Evolutionary conservation across 2,888 invertebrate genomes (phyloP), one percentile per base, ranked within the genome.

Genomic region (Lathronympha strigana): DNA sequence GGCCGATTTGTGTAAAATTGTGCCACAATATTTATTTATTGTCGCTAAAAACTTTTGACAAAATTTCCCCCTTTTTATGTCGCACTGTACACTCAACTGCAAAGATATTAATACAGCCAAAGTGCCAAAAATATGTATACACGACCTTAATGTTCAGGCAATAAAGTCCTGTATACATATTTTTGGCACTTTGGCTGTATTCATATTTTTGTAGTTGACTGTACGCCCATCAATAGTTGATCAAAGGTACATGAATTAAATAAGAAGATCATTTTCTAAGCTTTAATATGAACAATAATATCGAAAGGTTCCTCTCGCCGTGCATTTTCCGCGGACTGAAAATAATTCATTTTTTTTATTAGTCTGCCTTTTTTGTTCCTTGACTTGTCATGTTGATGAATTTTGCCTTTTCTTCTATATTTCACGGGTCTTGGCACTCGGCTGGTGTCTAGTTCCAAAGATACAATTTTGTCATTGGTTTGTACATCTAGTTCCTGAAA

Each of bases 271-370:
- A 43, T 19, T 43, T 43, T 21, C 43, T 43, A 47, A 2, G 23
- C 36, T 38, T 53, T 53, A 23, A 53, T 53, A 36, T 53, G 53
- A 8, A 53, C 53, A 8, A 53, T 13, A n/a, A 53, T 38, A 36
- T 53, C 53, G 23, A 36, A 53, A 15, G n/a, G 23, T 23, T 9
- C 23, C 21, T 36, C 11, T 15, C 15, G 21, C n/a, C 38, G 3
- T 21, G 1, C 13, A 1, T 6, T 13, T n/a, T 47, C 23, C n/a
- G 19, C 11, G 13, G 31, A 19, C 4, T 28, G 9, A 19, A 11
- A 13, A 17, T 17, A 19, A 9, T 9, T 17, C 15, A 36, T 36
- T n/a, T 36, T 21, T 11, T 53, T 53, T 9, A 4, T 53, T 9
- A 1, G 21, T 36, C n/a, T 21, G 8, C n/a, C 23, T 9, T n/a